phyloP scores from a whole-genome alignment of 2,797 vertebrate species.

The Sebastes vulpes region DNA sequence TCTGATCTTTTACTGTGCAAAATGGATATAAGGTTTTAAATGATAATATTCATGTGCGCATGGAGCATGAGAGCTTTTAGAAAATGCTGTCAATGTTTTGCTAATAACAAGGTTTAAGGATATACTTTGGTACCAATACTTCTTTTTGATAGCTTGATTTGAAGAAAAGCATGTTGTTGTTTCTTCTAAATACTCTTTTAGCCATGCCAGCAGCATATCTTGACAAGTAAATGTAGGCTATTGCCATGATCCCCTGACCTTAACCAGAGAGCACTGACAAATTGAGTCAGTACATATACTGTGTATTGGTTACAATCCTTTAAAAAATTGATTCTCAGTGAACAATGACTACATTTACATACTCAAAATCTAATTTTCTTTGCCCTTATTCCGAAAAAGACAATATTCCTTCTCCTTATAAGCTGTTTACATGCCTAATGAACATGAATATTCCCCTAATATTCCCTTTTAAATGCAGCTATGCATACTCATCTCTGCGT shows the following conservation, averaged over 20 bases:
- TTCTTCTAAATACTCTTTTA: background rate
- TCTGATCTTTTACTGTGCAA: background rate
- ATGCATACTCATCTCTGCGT: too few species aligned
- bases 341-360: too few species aligned
- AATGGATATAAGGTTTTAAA: background rate
- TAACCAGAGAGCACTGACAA: background rate
- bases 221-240: background rate
- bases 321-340: rapidly evolving
- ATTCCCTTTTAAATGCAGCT: too few species aligned
- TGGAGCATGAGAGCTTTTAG: background rate
- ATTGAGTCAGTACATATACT: background rate
- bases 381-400: too few species aligned
- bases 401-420: rapidly evolving
- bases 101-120: background rate
- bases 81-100: background rate
- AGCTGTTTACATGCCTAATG: too few species aligned
- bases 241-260: background rate
- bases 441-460: too few species aligned
- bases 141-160: background rate
- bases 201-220: background rate
- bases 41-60: background rate
- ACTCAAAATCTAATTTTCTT: too few species aligned
- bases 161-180: background rate
- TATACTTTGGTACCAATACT: too few species aligned
- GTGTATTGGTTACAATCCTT: too few species aligned